phyloP scores from a whole-genome alignment of 2,888 invertebrate genomes.

The Caenorhabditis sp. region DNA sequence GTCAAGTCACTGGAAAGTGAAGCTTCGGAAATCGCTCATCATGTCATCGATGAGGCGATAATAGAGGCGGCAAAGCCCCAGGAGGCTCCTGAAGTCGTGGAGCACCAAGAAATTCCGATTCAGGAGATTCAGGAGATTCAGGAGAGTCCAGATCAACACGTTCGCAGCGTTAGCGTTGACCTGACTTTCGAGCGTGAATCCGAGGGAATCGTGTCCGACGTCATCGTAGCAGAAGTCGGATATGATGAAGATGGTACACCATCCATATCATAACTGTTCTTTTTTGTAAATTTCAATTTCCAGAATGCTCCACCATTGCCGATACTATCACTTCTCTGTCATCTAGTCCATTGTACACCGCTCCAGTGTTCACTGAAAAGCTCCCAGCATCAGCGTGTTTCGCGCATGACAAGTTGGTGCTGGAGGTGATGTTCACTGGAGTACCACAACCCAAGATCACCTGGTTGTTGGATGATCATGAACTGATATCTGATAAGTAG shows the following conservation, averaged over 20 bases:
- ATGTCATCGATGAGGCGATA: slow-evolving; percentile 34
- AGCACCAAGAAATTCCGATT: not conserved
- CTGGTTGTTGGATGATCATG: slow-evolving; percentile 71
- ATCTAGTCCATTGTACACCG: slow-evolving; percentile 71
- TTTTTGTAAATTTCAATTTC: slow-evolving; percentile 22
- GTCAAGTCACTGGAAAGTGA: slow-evolving; percentile 8
- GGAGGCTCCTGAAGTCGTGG: not conserved
- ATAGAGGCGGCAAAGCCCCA: slow-evolving; percentile 26
- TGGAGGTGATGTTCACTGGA: slow-evolving; percentile 70
- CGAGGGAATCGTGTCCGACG: slow-evolving; percentile 65
- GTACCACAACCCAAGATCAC: slow-evolving; percentile 75
- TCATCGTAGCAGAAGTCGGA: slow-evolving; percentile 66
- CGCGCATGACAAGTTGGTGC: slow-evolving; percentile 59
- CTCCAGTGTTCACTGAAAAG: slow-evolving; percentile 69
- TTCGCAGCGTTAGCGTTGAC: slow-evolving; percentile 62
- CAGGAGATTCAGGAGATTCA: not conserved
- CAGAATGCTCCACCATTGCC: slow-evolving; percentile 76
- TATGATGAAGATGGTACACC: slow-evolving; percentile 69
- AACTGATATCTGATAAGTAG: slow-evolving; percentile 64
- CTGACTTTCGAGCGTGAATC: slow-evolving; percentile 48
- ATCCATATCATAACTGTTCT: not conserved
- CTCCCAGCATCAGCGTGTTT: slow-evolving; percentile 42
- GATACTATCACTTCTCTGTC: slow-evolving; percentile 74
- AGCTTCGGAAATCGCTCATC: slow-evolving; percentile 30
- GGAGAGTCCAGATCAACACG: slow-evolving; percentile 10